These are phyloP conservation scores for Pterois miles DNA, from an alignment of 2,797 vertebrate genomes.

Conservation along the genomic window DNA sequence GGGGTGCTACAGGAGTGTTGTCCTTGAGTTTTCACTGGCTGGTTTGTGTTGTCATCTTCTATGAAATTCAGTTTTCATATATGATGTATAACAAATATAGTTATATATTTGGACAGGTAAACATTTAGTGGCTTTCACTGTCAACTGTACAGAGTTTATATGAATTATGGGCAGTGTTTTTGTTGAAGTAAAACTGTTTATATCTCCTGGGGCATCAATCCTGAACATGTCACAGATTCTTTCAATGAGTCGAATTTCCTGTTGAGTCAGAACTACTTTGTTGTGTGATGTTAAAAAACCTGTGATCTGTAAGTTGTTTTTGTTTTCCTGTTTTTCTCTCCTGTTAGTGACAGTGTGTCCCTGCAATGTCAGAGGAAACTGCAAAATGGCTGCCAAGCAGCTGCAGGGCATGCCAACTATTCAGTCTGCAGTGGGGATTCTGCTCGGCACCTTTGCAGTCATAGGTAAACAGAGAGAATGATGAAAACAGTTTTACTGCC, in stretches of 20 bases:
- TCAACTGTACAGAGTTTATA: background rate
- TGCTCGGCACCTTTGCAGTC: conserved; percentile 82
- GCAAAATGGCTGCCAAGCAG: conserved; percentile 84
- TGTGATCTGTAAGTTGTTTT: background rate
- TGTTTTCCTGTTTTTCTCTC: background rate
- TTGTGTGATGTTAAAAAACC: background rate
- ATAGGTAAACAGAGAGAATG: conserved; percentile 75
- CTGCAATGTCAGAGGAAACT: conserved; percentile 85
- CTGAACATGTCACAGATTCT: background rate
- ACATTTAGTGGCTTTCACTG: background rate
- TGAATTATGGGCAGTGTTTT: background rate
- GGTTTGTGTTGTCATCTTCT: background rate
- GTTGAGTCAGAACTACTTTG: background rate
- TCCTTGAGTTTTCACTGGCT: background rate
- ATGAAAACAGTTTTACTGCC: background rate
- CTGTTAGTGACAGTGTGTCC: conserved; percentile 84
- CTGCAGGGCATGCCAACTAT: conserved; percentile 87
- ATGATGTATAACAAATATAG: background rate
- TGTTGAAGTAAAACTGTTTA: background rate
- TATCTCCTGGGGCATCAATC: background rate
- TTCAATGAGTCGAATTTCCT: background rate
- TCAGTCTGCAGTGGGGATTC: conserved; percentile 85
- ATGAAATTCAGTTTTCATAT: background rate
- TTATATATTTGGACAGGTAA: background rate
- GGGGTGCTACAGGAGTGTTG: background rate